Conservation (phyloP, 2,888 invertebrate species). For the Petrophora chlorosata region DNA sequence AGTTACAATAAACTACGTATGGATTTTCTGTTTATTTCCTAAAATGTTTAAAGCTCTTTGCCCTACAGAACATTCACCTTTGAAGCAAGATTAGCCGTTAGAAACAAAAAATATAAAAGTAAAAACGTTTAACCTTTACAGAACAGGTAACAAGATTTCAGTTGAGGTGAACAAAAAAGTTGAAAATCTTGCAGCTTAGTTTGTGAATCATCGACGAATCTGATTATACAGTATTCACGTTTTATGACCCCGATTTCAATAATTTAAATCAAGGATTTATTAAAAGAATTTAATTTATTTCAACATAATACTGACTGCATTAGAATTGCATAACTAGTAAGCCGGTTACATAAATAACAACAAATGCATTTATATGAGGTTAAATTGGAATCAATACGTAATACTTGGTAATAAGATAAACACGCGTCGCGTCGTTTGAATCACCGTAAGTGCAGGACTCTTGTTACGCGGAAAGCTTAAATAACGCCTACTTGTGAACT, state of each 20-base stretch:
- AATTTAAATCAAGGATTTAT: constrained; percentile 3
- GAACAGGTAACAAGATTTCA: constrained; percentile 36
- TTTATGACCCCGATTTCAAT: background rate
- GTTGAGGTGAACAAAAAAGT: constrained; percentile 15
- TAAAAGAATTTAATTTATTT: background rate
- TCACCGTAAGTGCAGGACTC: constrained; percentile 55
- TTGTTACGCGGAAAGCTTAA: constrained; percentile 32
- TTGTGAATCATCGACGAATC: constrained; percentile 5
- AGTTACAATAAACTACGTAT: background rate
- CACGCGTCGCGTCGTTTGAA: constrained; percentile 46
- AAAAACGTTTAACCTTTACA: constrained; percentile 47
- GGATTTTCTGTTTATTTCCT: too few relatives aligned
- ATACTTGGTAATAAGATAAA: constrained; percentile 55
- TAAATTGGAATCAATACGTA: constrained; percentile 45
- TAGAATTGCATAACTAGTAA: constrained; percentile 20
- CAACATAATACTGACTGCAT: background rate
- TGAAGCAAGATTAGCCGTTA: constrained; percentile 36
- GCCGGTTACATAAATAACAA: constrained; percentile 36
- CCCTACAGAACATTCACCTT: constrained; percentile 26
- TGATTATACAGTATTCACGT: constrained; percentile 2
- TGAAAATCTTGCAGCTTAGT: constrained; percentile 9
- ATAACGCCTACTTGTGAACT: background rate
- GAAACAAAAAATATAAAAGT: constrained; percentile 40
- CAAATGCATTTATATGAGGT: constrained; percentile 31
- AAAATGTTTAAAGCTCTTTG: background rate